Conservation (phyloP, 2,113 vertebrate genomes). For the Crotophaga sulcirostris region DNA sequence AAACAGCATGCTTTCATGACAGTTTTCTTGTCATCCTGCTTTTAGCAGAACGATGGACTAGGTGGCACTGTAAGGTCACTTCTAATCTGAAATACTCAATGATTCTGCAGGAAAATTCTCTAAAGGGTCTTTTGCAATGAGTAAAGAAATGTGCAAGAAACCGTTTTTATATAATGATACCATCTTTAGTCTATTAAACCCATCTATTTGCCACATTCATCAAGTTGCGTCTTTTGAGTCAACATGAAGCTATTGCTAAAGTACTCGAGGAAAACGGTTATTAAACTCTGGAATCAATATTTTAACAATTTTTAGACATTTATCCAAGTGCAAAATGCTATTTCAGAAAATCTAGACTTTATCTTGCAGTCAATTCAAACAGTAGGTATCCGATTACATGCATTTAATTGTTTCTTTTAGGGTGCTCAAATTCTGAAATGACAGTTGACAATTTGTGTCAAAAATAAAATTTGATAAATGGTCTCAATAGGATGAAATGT, state of each 20-base stretch:
- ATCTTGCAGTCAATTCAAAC: not conserved
- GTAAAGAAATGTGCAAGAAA: not conserved
- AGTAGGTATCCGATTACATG: not conserved
- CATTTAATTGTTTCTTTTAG: not conserved
- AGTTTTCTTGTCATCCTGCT: not conserved
- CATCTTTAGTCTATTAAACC: not conserved
- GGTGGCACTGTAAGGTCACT: not conserved
- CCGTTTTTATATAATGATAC: not conserved
- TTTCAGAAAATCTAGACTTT: not conserved
- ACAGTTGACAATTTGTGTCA: not conserved
- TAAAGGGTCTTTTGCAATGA: not conserved
- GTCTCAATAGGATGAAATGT: not conserved
- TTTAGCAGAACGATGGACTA: not conserved
- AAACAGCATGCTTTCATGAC: not conserved
- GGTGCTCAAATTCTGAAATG: not conserved
- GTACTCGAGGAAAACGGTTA: not conserved
- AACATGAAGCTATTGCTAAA: not conserved
- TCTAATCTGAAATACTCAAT: not conserved
- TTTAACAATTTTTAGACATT: not conserved
- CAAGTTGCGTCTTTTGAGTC: not conserved
- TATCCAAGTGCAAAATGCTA: not conserved
- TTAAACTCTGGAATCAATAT: not conserved
- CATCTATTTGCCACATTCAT: not conserved
- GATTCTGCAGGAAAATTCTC: not conserved
- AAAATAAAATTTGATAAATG: not conserved